Evolutionary conservation across 1,140 invertebrate species (phyloP), one percentile per base, ranked within the genome.

Genomic region (Leptonema lineaticorne): DNA sequence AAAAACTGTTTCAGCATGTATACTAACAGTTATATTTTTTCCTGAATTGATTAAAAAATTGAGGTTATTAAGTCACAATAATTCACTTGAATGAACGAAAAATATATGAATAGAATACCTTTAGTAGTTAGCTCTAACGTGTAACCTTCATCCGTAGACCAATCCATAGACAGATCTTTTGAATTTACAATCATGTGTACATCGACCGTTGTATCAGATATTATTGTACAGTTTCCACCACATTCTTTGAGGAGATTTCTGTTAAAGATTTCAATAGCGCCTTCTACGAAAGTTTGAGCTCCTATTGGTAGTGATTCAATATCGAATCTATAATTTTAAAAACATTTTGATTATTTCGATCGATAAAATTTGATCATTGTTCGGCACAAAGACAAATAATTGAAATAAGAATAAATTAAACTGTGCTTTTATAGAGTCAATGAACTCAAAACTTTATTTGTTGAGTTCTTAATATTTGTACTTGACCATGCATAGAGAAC

Each of bases 71-170:
- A n/a, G n/a, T n/a, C n/a, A n/a, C n/a, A n/a, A 37, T 53, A 53
- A 16, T 53, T 22, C 48, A n/a, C 14, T 9, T 16, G 18, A 16
- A 16, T 7, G 8, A 53, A 16, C 22, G 22, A 8, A n/a, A 8
- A 9, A 8, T 59, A 59, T 18, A 59, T 22, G 20, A 30, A 20
- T 14, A 59, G n/a, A 59, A 30, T 67, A 84, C 87, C 86, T 79
- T 82, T 84, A 63, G 81, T 83, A 37, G 78, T 77, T 6, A 90
- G 76, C 56, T 85, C 80, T 57, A 91, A 73, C 26, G 76, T 75
- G 72, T 91, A 91, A 41, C 82, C 77, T 78, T 92, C 89, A 70
- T 87, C 82, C 0, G 89, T 90, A 6, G 78, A 69, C 87, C 87
- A 88, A 66, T 83, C 79, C 0, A 90, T 81, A 0, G 76, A 64